phyloP scores from a whole-genome alignment of 2,888 invertebrate genomes.

The Pammene aurita region DNA sequence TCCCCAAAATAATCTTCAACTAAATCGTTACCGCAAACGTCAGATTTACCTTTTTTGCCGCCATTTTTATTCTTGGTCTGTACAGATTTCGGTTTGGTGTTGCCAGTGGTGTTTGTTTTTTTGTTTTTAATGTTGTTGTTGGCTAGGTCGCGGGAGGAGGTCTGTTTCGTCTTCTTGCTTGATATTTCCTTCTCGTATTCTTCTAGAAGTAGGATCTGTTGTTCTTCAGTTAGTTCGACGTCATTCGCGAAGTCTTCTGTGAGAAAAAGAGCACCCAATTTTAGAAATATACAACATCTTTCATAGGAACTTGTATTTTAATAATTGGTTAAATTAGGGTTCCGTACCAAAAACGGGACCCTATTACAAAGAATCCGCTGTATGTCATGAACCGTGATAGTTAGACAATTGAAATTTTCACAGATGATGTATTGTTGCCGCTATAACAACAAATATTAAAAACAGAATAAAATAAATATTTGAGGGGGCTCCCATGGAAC shows the following conservation, averaged over 20 bases:
- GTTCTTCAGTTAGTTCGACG: slow-evolving; percentile 87
- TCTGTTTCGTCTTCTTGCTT: slow-evolving; percentile 68
- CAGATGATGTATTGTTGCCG: too few species aligned
- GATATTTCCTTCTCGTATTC: slow-evolving; percentile 87
- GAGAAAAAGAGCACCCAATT: slow-evolving; percentile 47
- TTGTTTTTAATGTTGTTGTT: slow-evolving; percentile 67
- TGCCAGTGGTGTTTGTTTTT: slow-evolving; percentile 54
- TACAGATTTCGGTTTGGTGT: slow-evolving; percentile 52
- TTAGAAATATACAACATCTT: neutral
- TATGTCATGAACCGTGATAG: too few species aligned
- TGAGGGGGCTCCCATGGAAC: too few species aligned
- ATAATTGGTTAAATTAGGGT: too few species aligned
- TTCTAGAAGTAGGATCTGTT: slow-evolving; percentile 86
- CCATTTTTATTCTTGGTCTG: slow-evolving; percentile 60
- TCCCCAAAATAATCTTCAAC: slow-evolving; percentile 82
- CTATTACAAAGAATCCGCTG: too few species aligned
- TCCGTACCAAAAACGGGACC: too few species aligned
- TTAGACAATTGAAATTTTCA: too few species aligned
- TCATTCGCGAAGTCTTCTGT: slow-evolving; percentile 86
- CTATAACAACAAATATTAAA: too few species aligned
- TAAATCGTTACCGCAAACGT: slow-evolving; percentile 76
- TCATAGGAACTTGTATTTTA: too few species aligned
- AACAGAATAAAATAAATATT: too few species aligned
- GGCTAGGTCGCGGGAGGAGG: slow-evolving; percentile 59
- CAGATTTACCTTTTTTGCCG: slow-evolving; percentile 65